phyloP scores from a whole-genome alignment of 2,888 invertebrate genomes.

The Ethmia dodecea region DNA sequence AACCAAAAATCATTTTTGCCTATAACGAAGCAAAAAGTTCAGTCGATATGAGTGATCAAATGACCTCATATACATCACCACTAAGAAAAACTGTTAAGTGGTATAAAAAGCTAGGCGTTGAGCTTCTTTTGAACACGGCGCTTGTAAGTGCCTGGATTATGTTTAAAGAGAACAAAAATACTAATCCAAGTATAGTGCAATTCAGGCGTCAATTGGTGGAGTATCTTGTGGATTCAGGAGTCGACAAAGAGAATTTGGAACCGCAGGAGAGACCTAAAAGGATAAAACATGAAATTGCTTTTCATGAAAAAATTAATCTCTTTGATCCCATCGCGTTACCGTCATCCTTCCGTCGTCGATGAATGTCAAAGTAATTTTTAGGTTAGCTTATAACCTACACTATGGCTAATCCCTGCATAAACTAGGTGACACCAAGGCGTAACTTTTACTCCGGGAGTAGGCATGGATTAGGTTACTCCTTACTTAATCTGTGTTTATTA shows the following conservation, averaged over 20 bases:
- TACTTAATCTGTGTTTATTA: too few relatives aligned
- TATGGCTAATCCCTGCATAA: too few relatives aligned
- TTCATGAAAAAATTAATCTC: too few relatives aligned
- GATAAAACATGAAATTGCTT: slow-evolving; percentile 1
- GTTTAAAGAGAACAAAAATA: slow-evolving; percentile 20
- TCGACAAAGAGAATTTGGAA: background rate
- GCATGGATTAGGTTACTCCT: too few relatives aligned
- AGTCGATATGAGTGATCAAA: slow-evolving; percentile 36
- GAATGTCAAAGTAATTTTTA: too few relatives aligned
- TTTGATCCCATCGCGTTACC: too few relatives aligned
- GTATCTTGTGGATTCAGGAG: slow-evolving; percentile 2
- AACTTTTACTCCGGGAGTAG: too few relatives aligned
- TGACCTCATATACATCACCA: slow-evolving; percentile 29
- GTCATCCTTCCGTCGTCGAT: too few relatives aligned
- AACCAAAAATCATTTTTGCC: slow-evolving; percentile 25
- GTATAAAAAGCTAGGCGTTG: slow-evolving; percentile 32
- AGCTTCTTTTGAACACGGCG: slow-evolving; percentile 26
- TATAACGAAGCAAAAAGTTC: slow-evolving; percentile 35
- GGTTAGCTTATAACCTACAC: too few relatives aligned
- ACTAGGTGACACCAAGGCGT: too few relatives aligned
- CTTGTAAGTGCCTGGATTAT: slow-evolving; percentile 25
- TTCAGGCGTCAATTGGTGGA: slow-evolving; percentile 4
- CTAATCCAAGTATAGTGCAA: slow-evolving; percentile 13
- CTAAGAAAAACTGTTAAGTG: slow-evolving; percentile 37
- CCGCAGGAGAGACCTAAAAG: slow-evolving; percentile 6